A percentile compares a stretch with the other conserved stretches of the same genome.
Conservation (phyloP, 2,797 vertebrate species). For the Oryzias sinensis region DNA sequence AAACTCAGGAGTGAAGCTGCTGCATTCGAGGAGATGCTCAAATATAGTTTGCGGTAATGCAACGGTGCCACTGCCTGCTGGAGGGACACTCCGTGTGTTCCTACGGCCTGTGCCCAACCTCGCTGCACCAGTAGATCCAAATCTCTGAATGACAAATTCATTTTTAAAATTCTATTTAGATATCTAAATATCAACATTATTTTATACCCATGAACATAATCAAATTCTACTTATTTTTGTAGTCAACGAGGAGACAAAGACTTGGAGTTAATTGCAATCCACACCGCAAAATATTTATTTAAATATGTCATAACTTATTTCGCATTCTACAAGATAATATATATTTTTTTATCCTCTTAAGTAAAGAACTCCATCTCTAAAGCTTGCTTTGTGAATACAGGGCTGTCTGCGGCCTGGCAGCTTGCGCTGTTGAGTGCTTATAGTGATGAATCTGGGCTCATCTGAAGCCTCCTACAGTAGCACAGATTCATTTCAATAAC, state of each 20-base stretch:
- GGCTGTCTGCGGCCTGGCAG: constrained; percentile 59
- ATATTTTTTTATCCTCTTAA: constrained; percentile 55
- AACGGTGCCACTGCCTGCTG: constrained; percentile 39
- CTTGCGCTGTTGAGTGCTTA: constrained; percentile 62
- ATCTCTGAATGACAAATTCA: constrained; percentile 45
- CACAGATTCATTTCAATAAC: constrained; percentile 42
- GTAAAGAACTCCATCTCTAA: constrained; percentile 48
- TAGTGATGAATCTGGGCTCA: constrained; percentile 53
- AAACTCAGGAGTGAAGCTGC: constrained; percentile 54
- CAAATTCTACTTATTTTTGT: constrained; percentile 84
- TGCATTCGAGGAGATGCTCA: constrained; percentile 61
- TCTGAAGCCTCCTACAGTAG: constrained; percentile 47
- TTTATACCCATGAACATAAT: constrained; percentile 79
- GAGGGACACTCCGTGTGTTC: constrained; percentile 35
- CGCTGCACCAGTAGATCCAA: constrained; percentile 52
- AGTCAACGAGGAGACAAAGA: constrained; percentile 51
- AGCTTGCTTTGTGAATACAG: constrained; percentile 46
- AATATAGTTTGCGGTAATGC: constrained; percentile 64
- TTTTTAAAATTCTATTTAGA: constrained; percentile 56
- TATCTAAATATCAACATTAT: constrained; percentile 77
- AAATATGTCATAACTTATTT: constrained; percentile 58
- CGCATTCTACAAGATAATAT: constrained; percentile 37
- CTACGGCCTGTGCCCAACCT: constrained; percentile 17
- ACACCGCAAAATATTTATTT: constrained; percentile 67
- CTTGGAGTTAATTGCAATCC: constrained; percentile 42